Evolutionary conservation across 2,888 invertebrate genomes (phyloP).

Genomic region (Platypus cylindrus): DNA sequence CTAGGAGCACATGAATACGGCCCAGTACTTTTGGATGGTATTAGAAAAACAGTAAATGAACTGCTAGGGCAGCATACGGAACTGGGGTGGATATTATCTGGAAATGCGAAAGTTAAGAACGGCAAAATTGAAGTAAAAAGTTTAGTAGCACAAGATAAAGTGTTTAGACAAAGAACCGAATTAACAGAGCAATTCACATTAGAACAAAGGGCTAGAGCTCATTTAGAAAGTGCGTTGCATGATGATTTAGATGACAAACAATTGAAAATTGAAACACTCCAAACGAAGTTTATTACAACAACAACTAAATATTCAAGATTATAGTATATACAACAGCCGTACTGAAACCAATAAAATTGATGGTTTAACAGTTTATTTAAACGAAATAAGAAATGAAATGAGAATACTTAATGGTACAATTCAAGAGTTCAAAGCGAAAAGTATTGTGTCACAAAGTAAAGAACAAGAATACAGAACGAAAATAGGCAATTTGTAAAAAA

Average conservation of each 20-base stretch:
- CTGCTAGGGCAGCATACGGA: no score
- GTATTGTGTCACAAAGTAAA: conserved; percentile 35
- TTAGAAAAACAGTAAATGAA: no score
- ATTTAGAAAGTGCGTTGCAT: conserved; percentile 53
- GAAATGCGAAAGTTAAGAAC: no score
- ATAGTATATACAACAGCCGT: no score
- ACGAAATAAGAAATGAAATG: conserved; percentile 28
- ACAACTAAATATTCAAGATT: no score
- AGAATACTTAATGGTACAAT: conserved; percentile 22
- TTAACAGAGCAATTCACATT: conserved; percentile 79
- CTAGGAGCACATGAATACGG: no score
- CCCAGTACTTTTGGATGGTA: no score
- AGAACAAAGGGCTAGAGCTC: conserved; percentile 82
- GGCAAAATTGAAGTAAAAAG: no score
- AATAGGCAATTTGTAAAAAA: conserved; percentile 27
- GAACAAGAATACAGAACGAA: conserved; percentile 29
- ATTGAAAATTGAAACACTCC: conserved; percentile 70
- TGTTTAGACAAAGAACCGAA: conserved; percentile 70
- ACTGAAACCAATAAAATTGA: conserved; percentile 21
- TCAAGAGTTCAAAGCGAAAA: conserved; percentile 31
- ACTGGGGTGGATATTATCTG: no score
- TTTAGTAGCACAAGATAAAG: conserved; percentile 82
- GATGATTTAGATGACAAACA: conserved; percentile 83
- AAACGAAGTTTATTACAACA: conserved; percentile 61
- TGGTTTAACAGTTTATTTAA: conserved; percentile 27